Evolutionary conservation across 1,140 invertebrate genomes (phyloP), one percentile per base, ranked within the genome.

Genomic region (Notospermus geniculatus): DNA sequence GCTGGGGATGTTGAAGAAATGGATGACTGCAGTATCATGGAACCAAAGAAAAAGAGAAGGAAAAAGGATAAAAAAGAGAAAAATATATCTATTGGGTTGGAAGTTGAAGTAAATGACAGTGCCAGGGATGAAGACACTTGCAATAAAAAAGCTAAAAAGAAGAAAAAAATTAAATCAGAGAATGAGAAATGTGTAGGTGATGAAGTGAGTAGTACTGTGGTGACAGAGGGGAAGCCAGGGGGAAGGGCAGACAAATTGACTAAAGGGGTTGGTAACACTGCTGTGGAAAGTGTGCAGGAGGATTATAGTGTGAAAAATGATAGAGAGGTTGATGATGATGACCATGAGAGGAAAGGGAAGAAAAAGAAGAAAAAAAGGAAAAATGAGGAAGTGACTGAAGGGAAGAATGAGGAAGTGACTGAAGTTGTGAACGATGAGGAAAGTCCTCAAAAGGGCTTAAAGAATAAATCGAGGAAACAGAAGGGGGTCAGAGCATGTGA

Each of bases 11-110:
- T 25, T 52, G 28, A 9, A 22, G 59, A 60, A 19, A 46, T 17
- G 22, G 41, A 25, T 22, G 68, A 73, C 17, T 29, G 17, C 58
- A 41, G 57, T 1, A n/a, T n/a, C 45, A 30, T 55, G 13, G 32
- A 36, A 15, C 32, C 32, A 36, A 36, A 15, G 4, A 36, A 36
- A 39, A 54, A 39, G 25, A 53, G 60, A 57, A 22, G 62, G 58
- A 60, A 69, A 66, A 36, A 13, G 2, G 4, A 66, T 63, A 25
- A 23, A 43, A 63, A 66, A 57, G n/a, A n/a, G n/a, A n/a, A n/a
- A n/a, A n/a, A n/a, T n/a, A n/a, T n/a, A n/a, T n/a, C n/a, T n/a
- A n/a, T n/a, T n/a, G n/a, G n/a, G n/a, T 63, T 55, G 22, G n/a
- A 13, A 23, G 54, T 11, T 25, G 54, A n/a, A 25, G 28, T 13